These are phyloP conservation scores for Drosophila quasianomalipes DNA, from an alignment of 2,888 invertebrate species.

Conservation along the genomic window DNA sequence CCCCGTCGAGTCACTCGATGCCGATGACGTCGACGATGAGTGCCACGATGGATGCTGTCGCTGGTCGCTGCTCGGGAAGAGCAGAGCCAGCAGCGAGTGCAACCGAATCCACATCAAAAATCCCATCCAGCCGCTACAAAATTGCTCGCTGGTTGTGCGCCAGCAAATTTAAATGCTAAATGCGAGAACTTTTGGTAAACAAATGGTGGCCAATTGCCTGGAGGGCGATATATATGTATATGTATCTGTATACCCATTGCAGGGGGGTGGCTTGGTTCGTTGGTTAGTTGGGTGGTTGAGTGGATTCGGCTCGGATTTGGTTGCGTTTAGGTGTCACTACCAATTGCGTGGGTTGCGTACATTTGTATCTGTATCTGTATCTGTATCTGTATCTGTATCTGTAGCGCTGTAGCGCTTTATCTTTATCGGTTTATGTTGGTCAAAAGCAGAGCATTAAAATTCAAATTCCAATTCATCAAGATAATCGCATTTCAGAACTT, in stretches of 20 bases:
- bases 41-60: not conserved
- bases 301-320: not conserved
- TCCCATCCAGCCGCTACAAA: conserved; percentile 17
- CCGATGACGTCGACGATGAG: conserved; percentile 7
- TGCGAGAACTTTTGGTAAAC: conserved; percentile 72
- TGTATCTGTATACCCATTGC: not conserved
- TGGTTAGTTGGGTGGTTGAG: not conserved
- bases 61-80: not conserved
- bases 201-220: conserved; percentile 57
- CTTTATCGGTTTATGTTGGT: conserved; percentile 55
- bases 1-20: conserved; percentile 61
- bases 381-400: conserved; percentile 11
- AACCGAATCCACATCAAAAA: conserved; percentile 25
- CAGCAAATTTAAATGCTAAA: conserved; percentile 51
- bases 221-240: conserved; percentile 18
- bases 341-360: conserved; percentile 9
- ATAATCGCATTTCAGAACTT: conserved; percentile 84
- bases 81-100: conserved; percentile 1
- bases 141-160: conserved; percentile 7
- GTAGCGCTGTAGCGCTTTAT: conserved; percentile 5
- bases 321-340: conserved; percentile 29
- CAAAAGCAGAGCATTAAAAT: conserved; percentile 80
- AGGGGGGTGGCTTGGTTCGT: not conserved
- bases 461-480: conserved; percentile 84
- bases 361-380: conserved; percentile 11